Conservation (phyloP, 1,140 invertebrate genomes). For the Galleria mellonella region DNA sequence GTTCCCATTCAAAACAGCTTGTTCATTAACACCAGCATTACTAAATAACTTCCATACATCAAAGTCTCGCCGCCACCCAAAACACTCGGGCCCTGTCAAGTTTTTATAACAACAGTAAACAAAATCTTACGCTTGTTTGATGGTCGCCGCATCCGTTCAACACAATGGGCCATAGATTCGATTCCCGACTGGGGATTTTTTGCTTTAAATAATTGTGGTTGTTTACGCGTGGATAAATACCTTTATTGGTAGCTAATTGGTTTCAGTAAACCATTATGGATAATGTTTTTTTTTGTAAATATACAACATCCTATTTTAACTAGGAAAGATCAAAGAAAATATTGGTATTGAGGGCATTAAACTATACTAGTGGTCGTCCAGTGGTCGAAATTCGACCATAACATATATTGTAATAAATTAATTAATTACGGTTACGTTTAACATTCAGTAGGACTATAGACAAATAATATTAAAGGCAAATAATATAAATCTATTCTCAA, state of each 20-base stretch:
- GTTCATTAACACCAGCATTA: constrained; percentile 10
- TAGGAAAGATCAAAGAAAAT: no score
- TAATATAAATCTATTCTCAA: no score
- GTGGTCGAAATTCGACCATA: no score
- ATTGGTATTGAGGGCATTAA: no score
- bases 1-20: neutral
- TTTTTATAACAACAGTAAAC: constrained; percentile 32
- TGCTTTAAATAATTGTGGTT: constrained; percentile 22
- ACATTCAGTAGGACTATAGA: no score
- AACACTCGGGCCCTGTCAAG: constrained; percentile 22
- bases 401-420: no score
- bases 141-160: constrained; percentile 33
- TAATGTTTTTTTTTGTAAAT: no score
- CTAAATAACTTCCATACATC: no score
- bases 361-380: no score
- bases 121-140: constrained; percentile 22
- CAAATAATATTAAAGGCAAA: no score
- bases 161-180: constrained; percentile 16
- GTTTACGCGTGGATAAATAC: constrained; percentile 48
- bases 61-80: constrained; percentile 9
- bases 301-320: no score
- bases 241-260: constrained; percentile 44
- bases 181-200: neutral
- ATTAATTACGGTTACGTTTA: no score
- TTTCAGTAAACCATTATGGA: constrained; percentile 6